Percentiles rank a stretch among this genome's conserved stretches.
Evolutionary conservation across 2,888 invertebrate species (phyloP).

Genomic region (Tholera decimalis): DNA sequence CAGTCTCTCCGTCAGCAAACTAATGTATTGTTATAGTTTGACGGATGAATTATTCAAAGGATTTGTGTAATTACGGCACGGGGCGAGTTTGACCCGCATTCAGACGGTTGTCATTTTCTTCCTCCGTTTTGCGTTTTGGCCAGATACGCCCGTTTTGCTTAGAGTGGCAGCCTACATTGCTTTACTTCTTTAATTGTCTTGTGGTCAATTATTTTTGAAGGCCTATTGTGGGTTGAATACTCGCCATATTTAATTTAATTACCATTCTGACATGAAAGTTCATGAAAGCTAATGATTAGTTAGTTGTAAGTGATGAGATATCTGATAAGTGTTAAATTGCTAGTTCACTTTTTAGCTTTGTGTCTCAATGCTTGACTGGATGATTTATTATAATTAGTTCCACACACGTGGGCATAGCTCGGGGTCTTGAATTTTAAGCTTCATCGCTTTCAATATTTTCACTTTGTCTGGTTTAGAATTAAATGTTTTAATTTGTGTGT

Average conservation of each 20-base stretch:
- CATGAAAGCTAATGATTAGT: conserved; percentile 45
- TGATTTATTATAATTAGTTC: conserved; percentile 50
- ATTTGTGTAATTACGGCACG: too few relatives aligned
- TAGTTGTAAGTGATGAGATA: conserved; percentile 28
- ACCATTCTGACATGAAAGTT: conserved; percentile 41
- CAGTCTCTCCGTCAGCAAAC: too few relatives aligned
- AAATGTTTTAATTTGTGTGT: too few relatives aligned
- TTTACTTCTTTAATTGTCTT: background rate
- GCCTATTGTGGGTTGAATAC: conserved; percentile 41
- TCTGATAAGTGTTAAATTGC: conserved; percentile 49
- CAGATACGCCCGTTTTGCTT: too few relatives aligned
- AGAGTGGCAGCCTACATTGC: background rate
- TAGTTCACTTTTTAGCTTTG: conserved; percentile 36
- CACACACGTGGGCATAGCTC: conserved; percentile 35
- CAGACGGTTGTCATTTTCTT: too few relatives aligned
- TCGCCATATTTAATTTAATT: conserved; percentile 42
- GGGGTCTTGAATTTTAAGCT: conserved; percentile 23
- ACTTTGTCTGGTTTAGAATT: conserved; percentile 25
- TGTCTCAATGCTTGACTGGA: conserved; percentile 17
- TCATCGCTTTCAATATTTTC: conserved; percentile 18
- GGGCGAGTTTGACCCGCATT: too few relatives aligned
- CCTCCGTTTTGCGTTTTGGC: too few relatives aligned
- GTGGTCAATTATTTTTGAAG: conserved; percentile 13
- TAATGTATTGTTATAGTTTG: too few relatives aligned
- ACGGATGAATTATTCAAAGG: too few relatives aligned